These are phyloP conservation scores for Ceratitis capitata DNA, from an alignment of 1,140 invertebrate genomes.

Conservation along the genomic window DNA sequence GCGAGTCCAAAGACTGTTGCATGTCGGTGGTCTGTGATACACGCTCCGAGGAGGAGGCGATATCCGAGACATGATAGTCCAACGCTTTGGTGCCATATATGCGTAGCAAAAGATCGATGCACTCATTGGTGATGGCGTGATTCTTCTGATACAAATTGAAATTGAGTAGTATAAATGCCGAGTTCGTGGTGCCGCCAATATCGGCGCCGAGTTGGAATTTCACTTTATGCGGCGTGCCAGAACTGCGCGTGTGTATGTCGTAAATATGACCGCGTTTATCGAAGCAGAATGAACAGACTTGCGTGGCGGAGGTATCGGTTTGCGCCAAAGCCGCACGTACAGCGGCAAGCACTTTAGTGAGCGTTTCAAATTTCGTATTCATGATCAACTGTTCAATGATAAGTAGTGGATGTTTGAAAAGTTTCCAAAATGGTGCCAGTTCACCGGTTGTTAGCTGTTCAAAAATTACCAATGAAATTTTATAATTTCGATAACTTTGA, in stretches of 20 bases:
- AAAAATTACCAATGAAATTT: constrained; percentile 59
- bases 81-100: constrained; percentile 79
- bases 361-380: constrained; percentile 77
- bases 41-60: constrained; percentile 59
- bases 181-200: constrained; percentile 44
- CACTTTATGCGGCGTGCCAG: constrained; percentile 45
- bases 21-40: constrained; percentile 65
- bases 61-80: constrained; percentile 72
- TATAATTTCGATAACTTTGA: constrained; percentile 70
- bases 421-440: constrained; percentile 70
- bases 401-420: constrained; percentile 74
- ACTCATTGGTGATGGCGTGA: constrained; percentile 66
- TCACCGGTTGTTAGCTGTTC: constrained; percentile 67
- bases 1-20: constrained; percentile 57
- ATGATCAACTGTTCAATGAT: constrained; percentile 80
- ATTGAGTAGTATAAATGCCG: constrained; percentile 59
- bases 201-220: constrained; percentile 55
- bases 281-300: constrained; percentile 58
- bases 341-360: constrained; percentile 68
- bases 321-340: constrained; percentile 52
- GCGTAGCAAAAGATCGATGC: constrained; percentile 74
- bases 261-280: constrained; percentile 55
- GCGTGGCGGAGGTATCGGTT: constrained; percentile 47
- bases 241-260: constrained; percentile 46
- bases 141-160: constrained; percentile 62